Evolutionary conservation across 2,113 vertebrate species (phyloP).

Genomic region (Silurus meridionalis): DNA sequence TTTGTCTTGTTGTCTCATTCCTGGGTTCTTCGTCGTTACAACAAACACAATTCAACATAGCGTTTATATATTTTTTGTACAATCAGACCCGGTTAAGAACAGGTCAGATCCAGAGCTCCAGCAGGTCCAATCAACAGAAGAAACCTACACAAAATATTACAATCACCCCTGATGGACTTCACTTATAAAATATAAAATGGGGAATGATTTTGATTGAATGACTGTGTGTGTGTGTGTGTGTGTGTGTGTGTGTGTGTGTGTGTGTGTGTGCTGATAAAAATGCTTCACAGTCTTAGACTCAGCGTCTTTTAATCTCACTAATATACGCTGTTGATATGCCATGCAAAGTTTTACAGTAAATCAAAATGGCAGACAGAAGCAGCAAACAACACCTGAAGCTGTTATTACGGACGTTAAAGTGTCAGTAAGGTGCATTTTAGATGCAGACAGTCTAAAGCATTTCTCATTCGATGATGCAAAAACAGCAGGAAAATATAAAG

Average conservation of each 20-base stretch:
- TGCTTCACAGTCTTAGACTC: too few species aligned
- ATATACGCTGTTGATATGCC: too few species aligned
- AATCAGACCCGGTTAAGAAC: background rate
- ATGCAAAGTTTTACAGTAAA: background rate
- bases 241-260: too few species aligned
- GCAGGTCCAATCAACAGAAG: slow-evolving; percentile 49
- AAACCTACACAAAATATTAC: background rate
- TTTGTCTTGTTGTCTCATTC: background rate
- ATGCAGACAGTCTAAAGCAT: background rate
- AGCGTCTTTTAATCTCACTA: too few species aligned
- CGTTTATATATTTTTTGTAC: slow-evolving; percentile 16
- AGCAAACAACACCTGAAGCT: too few species aligned
- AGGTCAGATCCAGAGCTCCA: slow-evolving; percentile 22
- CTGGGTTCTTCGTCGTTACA: background rate
- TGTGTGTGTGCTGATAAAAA: too few species aligned
- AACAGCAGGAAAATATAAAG: background rate
- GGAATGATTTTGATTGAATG: background rate
- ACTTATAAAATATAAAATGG: background rate
- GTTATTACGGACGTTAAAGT: background rate
- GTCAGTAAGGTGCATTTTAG: background rate
- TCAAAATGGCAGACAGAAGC: background rate
- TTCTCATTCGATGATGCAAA: background rate
- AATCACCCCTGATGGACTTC: background rate
- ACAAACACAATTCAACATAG: background rate
- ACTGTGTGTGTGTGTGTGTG: too few species aligned